Evolutionary conservation across 2,113 vertebrate genomes (phyloP).

Genomic region (Pionites leucogaster): DNA sequence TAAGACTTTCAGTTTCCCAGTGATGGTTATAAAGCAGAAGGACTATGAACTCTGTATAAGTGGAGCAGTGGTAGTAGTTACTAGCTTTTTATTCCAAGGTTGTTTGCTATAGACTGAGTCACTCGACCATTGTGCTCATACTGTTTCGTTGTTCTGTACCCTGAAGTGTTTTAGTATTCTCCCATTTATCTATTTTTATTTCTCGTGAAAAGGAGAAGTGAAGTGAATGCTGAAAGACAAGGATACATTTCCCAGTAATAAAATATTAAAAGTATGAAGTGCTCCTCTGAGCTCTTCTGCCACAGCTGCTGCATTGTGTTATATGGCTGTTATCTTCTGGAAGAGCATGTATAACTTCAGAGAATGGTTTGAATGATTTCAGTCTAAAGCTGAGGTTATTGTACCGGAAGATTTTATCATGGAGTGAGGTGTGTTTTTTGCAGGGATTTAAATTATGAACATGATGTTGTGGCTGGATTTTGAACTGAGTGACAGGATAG

Average conservation of each 20-base stretch:
- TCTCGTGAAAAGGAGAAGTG: background rate
- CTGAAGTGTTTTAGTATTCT: background rate
- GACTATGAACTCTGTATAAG: background rate
- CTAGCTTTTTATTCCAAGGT: background rate
- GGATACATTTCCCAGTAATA: background rate
- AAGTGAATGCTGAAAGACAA: constrained; percentile 8
- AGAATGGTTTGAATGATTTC: background rate
- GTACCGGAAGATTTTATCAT: background rate
- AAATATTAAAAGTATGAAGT: constrained; percentile 35
- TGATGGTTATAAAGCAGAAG: background rate
- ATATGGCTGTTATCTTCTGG: background rate
- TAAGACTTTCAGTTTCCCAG: background rate
- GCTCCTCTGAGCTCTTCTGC: background rate
- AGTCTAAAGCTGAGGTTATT: background rate
- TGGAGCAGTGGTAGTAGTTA: background rate
- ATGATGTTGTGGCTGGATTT: background rate
- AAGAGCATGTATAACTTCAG: background rate
- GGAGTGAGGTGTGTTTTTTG: background rate
- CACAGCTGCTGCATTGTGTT: background rate
- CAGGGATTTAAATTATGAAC: background rate
- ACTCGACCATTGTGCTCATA: background rate
- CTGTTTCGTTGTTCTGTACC: background rate
- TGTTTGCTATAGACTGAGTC: background rate
- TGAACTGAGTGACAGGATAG: background rate
- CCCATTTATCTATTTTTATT: background rate